Conservation (phyloP, 1,140 invertebrate genomes). For the Hestina assimilis region DNA sequence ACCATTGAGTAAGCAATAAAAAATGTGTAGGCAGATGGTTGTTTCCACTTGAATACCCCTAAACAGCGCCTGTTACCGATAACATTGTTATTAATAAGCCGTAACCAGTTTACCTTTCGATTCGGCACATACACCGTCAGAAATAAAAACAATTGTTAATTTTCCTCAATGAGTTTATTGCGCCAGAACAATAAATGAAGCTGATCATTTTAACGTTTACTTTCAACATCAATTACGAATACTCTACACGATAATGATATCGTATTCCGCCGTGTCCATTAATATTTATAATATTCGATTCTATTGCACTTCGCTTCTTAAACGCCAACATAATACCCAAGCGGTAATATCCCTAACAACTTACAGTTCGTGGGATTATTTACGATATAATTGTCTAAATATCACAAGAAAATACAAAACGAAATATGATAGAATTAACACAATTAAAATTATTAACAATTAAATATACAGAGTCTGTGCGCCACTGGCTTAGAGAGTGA, state of each 20-base stretch:
- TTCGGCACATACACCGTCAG: slow-evolving; percentile 44
- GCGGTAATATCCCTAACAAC: slow-evolving; percentile 64
- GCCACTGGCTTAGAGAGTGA: slow-evolving; percentile 40
- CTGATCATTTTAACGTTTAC: slow-evolving; percentile 76
- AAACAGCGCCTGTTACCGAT: slow-evolving; percentile 25
- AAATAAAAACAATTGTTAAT: slow-evolving; percentile 69
- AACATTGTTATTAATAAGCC: slow-evolving; percentile 38
- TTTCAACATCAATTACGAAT: slow-evolving; percentile 77
- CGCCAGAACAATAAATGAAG: slow-evolving; percentile 77
- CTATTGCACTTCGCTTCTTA: slow-evolving; percentile 71
- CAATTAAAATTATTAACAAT: slow-evolving; percentile 76
- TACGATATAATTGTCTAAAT: slow-evolving; percentile 77
- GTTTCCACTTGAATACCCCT: slow-evolving; percentile 39
- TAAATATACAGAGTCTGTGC: slow-evolving; percentile 64
- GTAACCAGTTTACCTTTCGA: slow-evolving; percentile 44
- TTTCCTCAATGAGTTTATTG: slow-evolving; percentile 76
- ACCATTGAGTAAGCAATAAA: slow-evolving; percentile 17
- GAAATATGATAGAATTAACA: slow-evolving; percentile 75
- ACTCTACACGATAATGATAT: slow-evolving; percentile 68
- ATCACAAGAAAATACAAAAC: slow-evolving; percentile 78
- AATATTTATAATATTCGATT: slow-evolving; percentile 65
- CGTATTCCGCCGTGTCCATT: slow-evolving; percentile 55
- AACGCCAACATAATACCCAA: slow-evolving; percentile 54
- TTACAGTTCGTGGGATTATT: slow-evolving; percentile 75
- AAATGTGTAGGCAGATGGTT: slow-evolving; percentile 44